Percentiles rank a stretch among this genome's conserved stretches.
Evolutionary conservation across 2,797 vertebrate genomes (phyloP).

Genomic region (Echiichthys vipera): DNA sequence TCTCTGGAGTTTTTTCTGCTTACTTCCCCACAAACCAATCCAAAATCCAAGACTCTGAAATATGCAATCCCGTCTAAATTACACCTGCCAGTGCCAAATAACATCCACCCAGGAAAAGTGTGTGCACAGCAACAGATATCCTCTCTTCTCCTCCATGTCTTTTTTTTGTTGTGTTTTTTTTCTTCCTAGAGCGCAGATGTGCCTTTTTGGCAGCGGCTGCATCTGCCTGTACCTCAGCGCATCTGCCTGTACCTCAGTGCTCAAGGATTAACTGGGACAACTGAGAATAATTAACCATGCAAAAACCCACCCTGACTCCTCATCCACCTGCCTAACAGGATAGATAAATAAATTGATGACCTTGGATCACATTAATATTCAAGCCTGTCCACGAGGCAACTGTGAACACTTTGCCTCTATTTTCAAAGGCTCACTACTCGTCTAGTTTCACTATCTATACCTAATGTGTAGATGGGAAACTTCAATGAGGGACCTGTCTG

Average conservation of each 20-base stretch:
- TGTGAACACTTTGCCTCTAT: slow-evolving; percentile 55
- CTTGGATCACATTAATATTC: slow-evolving; percentile 65
- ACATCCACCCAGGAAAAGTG: slow-evolving; percentile 70
- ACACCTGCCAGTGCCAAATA: slow-evolving; percentile 68
- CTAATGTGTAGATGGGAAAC: slow-evolving; percentile 66
- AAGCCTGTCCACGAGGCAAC: slow-evolving; percentile 46
- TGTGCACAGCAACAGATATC: slow-evolving; percentile 69
- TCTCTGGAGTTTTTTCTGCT: slow-evolving; percentile 52
- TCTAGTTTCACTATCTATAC: slow-evolving; percentile 31
- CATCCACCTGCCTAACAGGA: slow-evolving; percentile 74
- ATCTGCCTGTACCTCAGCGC: slow-evolving; percentile 72
- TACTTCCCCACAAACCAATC: slow-evolving; percentile 62
- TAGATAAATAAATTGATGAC: slow-evolving; percentile 69
- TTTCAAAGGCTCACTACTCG: slow-evolving; percentile 62
- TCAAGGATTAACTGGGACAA: slow-evolving; percentile 80
- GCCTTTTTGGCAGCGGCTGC: slow-evolving; percentile 75
- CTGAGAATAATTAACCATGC: slow-evolving; percentile 79
- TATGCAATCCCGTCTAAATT: slow-evolving; percentile 73
- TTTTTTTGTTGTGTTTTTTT: slow-evolving; percentile 20
- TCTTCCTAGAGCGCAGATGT: slow-evolving; percentile 75
- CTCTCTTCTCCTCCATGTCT: slow-evolving; percentile 36
- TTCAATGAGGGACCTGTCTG: slow-evolving; percentile 60
- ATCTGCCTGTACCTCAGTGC: slow-evolving; percentile 76
- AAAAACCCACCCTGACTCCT: slow-evolving; percentile 66
- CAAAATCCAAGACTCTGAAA: slow-evolving; percentile 57